Percentiles rank a stretch among this genome's conserved stretches.
phyloP scores from a whole-genome alignment of 2,113 vertebrate genomes.

The Periophthalmodon schlosseri region DNA sequence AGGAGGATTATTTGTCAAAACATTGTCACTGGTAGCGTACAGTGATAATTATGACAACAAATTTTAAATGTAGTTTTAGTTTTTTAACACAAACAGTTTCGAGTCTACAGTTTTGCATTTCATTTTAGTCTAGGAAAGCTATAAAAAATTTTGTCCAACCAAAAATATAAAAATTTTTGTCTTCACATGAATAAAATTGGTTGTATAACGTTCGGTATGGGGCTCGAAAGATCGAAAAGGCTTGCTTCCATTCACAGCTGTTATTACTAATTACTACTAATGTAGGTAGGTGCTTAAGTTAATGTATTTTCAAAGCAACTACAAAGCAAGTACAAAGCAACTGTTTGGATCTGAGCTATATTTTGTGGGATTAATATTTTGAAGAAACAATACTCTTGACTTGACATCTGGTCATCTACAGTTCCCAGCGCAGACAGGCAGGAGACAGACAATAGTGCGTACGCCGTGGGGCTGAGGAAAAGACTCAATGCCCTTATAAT shows the following conservation, averaged over 20 bases:
- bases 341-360: not conserved
- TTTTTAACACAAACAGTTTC: too few species aligned
- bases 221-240: not conserved
- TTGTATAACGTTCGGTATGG: not conserved
- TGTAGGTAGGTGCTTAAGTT: not conserved
- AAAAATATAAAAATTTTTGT: too few species aligned
- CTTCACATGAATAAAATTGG: too few species aligned
- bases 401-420: conserved; percentile 40
- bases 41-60: not conserved
- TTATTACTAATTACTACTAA: not conserved
- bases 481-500: conserved; percentile 28
- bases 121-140: too few species aligned
- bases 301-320: not conserved
- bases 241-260: too few species aligned
- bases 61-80: too few species aligned
- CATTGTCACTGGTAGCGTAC: not conserved
- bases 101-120: too few species aligned
- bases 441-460: conserved; percentile 21
- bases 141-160: too few species aligned
- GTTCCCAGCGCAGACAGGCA: conserved; percentile 46
- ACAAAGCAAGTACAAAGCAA: not conserved
- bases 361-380: conserved; percentile 14
- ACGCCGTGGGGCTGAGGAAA: not conserved
- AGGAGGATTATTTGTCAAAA: not conserved
- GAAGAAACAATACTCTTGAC: conserved; percentile 24